phyloP scores from a whole-genome alignment of 2,797 vertebrate genomes.

The Phalloptychus januarius region DNA sequence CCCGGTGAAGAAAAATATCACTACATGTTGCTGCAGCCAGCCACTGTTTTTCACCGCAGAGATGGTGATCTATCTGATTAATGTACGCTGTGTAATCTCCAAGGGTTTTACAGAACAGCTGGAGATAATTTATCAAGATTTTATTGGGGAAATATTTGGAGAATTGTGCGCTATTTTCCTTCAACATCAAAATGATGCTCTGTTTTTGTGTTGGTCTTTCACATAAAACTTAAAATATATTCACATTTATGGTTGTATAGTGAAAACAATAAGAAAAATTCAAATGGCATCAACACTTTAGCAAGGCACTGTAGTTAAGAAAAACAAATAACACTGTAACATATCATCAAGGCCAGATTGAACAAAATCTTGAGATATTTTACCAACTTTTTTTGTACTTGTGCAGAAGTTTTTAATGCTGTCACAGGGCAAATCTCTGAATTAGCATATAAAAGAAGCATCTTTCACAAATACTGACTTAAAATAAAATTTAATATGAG shows the following conservation, averaged over 20 bases:
- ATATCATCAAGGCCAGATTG: conserved; percentile 9
- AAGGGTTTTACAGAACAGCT: not conserved
- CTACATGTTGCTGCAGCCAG: not conserved
- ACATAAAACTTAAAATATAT: not conserved
- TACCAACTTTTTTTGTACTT: not conserved
- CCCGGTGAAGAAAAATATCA: not conserved
- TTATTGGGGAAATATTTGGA: not conserved
- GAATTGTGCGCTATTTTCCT: not conserved
- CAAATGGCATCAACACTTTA: not conserved
- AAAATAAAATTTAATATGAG: not conserved
- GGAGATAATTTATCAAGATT: not conserved
- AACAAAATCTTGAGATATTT: not conserved
- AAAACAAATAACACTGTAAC: conserved; percentile 19
- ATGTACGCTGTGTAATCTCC: not conserved
- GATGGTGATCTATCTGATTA: not conserved
- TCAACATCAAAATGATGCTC: not conserved
- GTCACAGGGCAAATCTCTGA: not conserved
- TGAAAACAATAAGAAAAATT: not conserved
- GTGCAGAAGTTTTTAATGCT: not conserved
- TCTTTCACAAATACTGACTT: not conserved
- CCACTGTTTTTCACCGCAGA: not conserved
- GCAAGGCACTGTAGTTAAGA: conserved; percentile 5
- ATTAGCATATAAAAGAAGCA: not conserved
- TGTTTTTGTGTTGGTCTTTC: not conserved
- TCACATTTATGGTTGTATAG: not conserved